Conservation (phyloP, 1,140 invertebrate species). For the Drosophila santomea region DNA sequence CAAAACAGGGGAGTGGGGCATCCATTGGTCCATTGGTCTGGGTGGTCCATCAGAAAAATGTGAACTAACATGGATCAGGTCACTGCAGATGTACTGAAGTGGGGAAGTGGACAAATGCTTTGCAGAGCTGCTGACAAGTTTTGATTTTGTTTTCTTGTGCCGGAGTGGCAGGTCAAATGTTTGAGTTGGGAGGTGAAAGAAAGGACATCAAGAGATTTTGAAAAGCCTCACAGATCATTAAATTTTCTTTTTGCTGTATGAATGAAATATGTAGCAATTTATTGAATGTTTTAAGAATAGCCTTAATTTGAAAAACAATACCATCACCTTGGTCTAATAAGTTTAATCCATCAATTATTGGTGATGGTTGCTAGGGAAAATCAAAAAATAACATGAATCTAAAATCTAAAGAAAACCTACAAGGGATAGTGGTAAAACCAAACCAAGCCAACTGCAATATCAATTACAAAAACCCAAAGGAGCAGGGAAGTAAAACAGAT, state of each 20-base stretch:
- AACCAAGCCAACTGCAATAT: conserved; percentile 63
- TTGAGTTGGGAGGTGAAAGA: not conserved
- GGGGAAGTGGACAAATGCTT: conserved; percentile 12
- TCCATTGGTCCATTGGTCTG: conserved; percentile 4
- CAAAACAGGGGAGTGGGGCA: not conserved
- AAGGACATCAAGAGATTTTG: not conserved
- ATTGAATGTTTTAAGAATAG: too few relatives aligned
- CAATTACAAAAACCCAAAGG: conserved; percentile 72
- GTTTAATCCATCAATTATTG: conserved; percentile 25
- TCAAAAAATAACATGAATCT: conserved; percentile 18
- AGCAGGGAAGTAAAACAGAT: conserved; percentile 43
- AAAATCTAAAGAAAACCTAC: conserved; percentile 33
- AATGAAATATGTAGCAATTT: too few relatives aligned
- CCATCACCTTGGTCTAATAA: too few relatives aligned
- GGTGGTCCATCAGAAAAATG: conserved; percentile 35
- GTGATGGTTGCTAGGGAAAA: conserved; percentile 9
- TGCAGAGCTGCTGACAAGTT: conserved; percentile 65
- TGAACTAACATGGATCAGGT: conserved; percentile 38
- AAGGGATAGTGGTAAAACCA: conserved; percentile 15
- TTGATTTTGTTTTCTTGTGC: conserved; percentile 15
- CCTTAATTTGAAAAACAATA: too few relatives aligned
- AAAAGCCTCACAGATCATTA: not conserved
- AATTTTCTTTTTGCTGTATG: not conserved
- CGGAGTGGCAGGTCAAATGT: conserved; percentile 3
- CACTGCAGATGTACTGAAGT: conserved; percentile 10